Evolutionary conservation across 2,113 vertebrate genomes (phyloP), one percentile per base, ranked within the genome.

Genomic region (Baryphthengus martii): DNA sequence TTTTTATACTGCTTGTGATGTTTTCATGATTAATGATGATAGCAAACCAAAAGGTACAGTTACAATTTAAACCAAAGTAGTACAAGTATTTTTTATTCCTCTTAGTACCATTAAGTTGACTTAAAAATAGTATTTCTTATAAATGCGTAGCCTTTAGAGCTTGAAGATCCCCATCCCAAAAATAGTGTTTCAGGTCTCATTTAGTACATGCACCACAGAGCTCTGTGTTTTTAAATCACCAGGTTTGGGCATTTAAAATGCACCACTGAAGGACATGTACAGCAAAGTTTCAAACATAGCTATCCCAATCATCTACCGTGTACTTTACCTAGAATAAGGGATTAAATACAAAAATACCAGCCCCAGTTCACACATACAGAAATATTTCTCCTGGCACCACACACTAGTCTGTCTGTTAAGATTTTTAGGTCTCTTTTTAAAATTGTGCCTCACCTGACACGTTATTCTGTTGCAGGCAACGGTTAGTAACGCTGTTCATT

Each of bases 401-500:
- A 20, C 4, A 1, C 23, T 37, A 14, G 40, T 44, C 33, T n/a
- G 40, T 44, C 33, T n/a, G 9, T 56, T 28, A 13, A 24, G 28
- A 35, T 7, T 66, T 33, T 65, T 26, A 13, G 37, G 33, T 29
- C 9, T 33, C n/a, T 31, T 29, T 21, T 91, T 42, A 4, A 40
- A 52, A 15, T 25, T 37, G 33, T 76, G 31, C 47, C 15, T 85
- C 77, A 50, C 14, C 52, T 11, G 8, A 31, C n/a, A 17, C 28
- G 42, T 71, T 59, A 8, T 8, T 66, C 17, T 37, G 19, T 17
- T 90, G 37, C 52, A 68, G 71, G 21, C 44, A 70, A 13, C 17
- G 16, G 9, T 88, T 83, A 26, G 28, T 97, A 96, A 97, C 44
- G 3, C 63, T 97, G 95, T 97, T 96, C 9, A 73, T 97, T 97